Conservation (phyloP, 2,888 invertebrate species). For the Orthosia cruda region DNA sequence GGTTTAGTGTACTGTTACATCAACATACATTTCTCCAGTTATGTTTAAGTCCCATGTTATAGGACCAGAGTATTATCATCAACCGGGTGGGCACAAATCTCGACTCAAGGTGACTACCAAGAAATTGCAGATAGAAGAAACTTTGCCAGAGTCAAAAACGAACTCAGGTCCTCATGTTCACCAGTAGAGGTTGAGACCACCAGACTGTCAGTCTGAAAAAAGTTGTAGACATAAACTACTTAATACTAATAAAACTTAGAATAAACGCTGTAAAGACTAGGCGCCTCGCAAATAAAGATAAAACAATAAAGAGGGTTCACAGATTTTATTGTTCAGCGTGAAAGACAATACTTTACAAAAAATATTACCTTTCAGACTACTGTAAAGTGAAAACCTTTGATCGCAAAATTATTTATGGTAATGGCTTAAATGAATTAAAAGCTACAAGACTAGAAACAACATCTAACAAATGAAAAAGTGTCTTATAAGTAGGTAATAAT, state of each 20-base stretch:
- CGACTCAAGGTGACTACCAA: not conserved
- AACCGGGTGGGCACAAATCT: too few species aligned
- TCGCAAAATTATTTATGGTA: not conserved
- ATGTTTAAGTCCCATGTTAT: too few species aligned
- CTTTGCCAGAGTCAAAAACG: not conserved
- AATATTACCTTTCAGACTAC: not conserved
- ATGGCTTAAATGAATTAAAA: not conserved
- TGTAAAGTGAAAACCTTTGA: constrained; percentile 6
- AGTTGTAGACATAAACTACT: constrained; percentile 13
- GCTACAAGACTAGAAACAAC: not conserved
- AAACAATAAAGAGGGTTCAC: constrained; percentile 5
- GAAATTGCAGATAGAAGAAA: not conserved
- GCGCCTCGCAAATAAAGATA: not conserved
- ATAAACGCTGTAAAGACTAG: not conserved
- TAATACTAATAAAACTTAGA: constrained; percentile 26
- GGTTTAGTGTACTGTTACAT: too few species aligned
- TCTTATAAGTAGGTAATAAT: too few species aligned
- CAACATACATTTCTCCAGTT: too few species aligned
- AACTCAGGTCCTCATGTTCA: not conserved
- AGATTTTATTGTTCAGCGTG: not conserved
- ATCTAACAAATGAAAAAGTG: too few species aligned
- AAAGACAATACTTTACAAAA: not conserved
- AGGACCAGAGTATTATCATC: too few species aligned
- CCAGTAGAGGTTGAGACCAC: not conserved
- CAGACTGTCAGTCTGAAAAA: not conserved